These are phyloP conservation scores for Spheniscus mendiculus DNA, from an alignment of 2,113 vertebrate species.

Conservation along the genomic window DNA sequence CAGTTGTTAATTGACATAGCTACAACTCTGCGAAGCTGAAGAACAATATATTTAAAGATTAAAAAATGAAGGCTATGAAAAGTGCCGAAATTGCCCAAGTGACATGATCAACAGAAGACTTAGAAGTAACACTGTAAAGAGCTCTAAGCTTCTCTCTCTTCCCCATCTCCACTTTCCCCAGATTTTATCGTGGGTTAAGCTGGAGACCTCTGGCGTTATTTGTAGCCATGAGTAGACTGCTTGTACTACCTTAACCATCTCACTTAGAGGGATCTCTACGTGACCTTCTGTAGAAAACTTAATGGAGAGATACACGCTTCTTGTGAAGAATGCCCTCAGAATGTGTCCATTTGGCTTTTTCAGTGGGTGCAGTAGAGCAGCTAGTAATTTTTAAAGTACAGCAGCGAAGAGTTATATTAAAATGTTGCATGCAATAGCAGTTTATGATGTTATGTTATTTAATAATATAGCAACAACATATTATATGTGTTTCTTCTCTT, in stretches of 20 bases:
- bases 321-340: background rate
- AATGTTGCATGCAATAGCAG: background rate
- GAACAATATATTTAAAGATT: background rate
- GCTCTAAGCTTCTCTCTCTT: background rate
- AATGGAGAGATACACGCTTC: background rate
- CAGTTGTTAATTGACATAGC: background rate
- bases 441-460: background rate
- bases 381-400: background rate
- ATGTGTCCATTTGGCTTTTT: background rate
- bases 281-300: background rate
- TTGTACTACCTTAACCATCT: background rate
- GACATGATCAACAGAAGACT: background rate
- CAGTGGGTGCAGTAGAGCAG: background rate
- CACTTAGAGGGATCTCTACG: background rate
- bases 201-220: background rate
- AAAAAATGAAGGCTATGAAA: background rate
- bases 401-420: background rate
- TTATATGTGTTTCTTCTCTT: constrained; percentile 33
- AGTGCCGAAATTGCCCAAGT: background rate
- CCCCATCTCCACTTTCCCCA: background rate
- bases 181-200: background rate
- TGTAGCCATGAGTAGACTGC: background rate
- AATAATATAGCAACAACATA: background rate
- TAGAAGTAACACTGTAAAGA: background rate
- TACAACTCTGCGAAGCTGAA: background rate